Conservation (phyloP, 92 coral and sea anemone genomes). For the Palythoa grandis region DNA sequence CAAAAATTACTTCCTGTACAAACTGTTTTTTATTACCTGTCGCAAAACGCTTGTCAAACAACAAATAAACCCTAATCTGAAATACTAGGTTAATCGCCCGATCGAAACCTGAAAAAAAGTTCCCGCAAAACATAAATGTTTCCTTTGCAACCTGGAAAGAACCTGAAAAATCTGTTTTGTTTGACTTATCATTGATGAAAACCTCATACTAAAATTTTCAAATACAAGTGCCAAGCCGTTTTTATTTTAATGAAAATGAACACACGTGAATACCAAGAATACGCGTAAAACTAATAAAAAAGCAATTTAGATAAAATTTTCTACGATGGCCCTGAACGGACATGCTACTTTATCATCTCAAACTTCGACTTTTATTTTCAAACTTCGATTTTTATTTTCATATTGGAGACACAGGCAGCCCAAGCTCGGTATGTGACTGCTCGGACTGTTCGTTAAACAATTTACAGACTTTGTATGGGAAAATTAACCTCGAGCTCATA, state of each 20-base stretch:
- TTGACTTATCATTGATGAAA: not conserved
- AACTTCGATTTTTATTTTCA: no score
- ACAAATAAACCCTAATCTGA: not conserved
- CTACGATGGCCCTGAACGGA: no score
- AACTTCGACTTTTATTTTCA: no score
- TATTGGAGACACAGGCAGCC: not conserved
- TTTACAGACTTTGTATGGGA: no score
- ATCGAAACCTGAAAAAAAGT: not conserved
- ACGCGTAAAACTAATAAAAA: not conserved
- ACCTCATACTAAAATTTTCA: not conserved
- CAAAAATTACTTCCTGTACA: not conserved
- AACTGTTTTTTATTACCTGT: not conserved
- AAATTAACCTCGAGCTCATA: not conserved
- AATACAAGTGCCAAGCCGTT: not conserved
- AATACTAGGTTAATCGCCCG: not conserved
- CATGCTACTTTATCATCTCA: no score
- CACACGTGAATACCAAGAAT: not conserved
- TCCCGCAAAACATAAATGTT: not conserved
- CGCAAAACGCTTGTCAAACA: not conserved
- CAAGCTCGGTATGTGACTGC: no score
- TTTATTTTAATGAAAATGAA: not conserved
- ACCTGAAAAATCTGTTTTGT: not conserved
- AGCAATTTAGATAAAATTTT: not conserved
- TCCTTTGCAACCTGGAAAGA: not conserved
- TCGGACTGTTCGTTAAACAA: no score